These are phyloP conservation scores for Gymnorhina tibicen DNA, from an alignment of 2,113 vertebrate species.

Conservation along the genomic window DNA sequence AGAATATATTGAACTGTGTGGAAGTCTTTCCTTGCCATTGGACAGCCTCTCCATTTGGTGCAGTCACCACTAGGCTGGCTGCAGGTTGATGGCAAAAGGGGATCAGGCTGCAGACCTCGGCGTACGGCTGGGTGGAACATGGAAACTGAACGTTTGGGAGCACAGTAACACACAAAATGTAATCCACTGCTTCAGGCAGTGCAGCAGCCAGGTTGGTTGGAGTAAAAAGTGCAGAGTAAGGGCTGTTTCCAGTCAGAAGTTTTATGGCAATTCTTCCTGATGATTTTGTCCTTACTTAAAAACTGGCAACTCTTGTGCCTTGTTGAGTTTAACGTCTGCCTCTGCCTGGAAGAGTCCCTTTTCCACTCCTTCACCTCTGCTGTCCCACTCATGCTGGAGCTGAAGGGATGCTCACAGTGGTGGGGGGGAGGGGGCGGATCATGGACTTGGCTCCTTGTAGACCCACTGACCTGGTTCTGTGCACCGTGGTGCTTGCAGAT, in stretches of 20 bases:
- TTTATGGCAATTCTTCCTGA: neutral
- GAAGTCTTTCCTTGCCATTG: neutral
- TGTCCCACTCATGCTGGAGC: neutral
- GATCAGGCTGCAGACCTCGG: neutral
- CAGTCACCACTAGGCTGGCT: neutral
- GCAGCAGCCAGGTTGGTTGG: neutral
- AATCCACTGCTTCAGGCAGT: neutral
- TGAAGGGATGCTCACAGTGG: neutral
- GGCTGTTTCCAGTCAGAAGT: neutral
- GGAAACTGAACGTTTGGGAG: neutral
- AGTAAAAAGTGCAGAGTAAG: neutral
- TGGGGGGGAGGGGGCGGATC: no score
- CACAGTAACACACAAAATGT: neutral
- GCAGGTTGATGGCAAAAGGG: accelerated
- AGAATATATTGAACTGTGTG: neutral
- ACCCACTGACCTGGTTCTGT: neutral
- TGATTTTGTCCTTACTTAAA: neutral
- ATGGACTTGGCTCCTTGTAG: neutral
- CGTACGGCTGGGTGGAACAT: accelerated
- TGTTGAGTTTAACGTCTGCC: neutral
- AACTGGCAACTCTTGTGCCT: neutral
- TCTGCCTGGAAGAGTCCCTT: neutral
- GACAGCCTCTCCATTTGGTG: neutral
- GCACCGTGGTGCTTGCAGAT: neutral
- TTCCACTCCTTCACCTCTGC: neutral